A percentile compares a stretch with the other conserved stretches of the same genome.
Conservation (phyloP, 2,888 invertebrate genomes). For the Sarcophaga variegata region DNA sequence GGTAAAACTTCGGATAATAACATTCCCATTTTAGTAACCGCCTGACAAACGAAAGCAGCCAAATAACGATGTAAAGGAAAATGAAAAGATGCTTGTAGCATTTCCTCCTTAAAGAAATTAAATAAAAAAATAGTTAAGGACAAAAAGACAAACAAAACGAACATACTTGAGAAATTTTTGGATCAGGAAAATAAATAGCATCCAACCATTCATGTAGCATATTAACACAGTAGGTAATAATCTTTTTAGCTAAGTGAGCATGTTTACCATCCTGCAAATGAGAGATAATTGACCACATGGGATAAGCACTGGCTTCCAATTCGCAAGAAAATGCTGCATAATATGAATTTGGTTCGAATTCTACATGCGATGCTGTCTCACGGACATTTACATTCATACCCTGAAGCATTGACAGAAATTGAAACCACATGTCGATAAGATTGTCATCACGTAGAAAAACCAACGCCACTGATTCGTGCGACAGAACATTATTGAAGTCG, state of each 20-base stretch:
- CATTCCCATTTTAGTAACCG: constrained; percentile 90
- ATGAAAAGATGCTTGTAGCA: constrained; percentile 96
- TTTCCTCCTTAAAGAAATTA: constrained; percentile 85
- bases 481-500: constrained; percentile 97
- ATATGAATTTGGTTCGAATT: constrained; percentile 98
- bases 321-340: constrained; percentile 99
- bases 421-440: constrained; percentile 97
- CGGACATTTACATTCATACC: constrained; percentile 98
- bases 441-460: constrained; percentile 94
- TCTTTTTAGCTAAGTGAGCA: constrained; percentile 88
- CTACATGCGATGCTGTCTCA: constrained; percentile 94
- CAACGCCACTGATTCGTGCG: constrained; percentile 94
- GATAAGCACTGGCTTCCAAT: constrained; percentile 97
- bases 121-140: background rate
- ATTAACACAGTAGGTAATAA: constrained; percentile 89
- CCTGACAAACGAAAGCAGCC: constrained; percentile 92
- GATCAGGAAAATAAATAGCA: constrained; percentile 88
- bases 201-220: constrained; percentile 95
- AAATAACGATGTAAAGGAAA: constrained; percentile 97
- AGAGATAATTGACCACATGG: constrained; percentile 98
- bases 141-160: constrained; percentile 66
- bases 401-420: constrained; percentile 96
- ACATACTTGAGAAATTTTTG: constrained; percentile 83
- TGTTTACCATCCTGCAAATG: constrained; percentile 90
- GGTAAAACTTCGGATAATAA: constrained; percentile 91